Percentiles rank a stretch among this genome's conserved stretches.
Evolutionary conservation across 2,113 vertebrate genomes (phyloP).

Genomic region (Cygnus atratus): DNA sequence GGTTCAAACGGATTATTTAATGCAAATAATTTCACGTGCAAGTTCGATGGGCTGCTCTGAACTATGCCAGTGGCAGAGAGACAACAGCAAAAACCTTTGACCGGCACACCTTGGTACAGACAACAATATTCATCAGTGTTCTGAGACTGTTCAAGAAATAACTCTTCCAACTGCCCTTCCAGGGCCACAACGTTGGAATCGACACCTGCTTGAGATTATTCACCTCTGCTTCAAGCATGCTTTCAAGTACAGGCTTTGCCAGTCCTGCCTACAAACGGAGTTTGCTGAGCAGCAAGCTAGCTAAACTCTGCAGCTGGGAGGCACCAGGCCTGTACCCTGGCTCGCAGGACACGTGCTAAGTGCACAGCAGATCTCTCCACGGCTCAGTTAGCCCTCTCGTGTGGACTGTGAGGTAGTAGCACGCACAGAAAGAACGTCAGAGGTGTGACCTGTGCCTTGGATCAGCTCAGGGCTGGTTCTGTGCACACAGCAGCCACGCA

Average conservation of each 20-base stretch:
- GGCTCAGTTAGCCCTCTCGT: rapidly evolving
- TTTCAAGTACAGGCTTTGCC: neutral
- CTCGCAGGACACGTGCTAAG: rapidly evolving
- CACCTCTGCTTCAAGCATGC: rapidly evolving
- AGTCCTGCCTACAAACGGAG: rapidly evolving
- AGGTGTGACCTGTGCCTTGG: rapidly evolving
- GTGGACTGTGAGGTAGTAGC: rapidly evolving
- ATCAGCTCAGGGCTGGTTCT: neutral
- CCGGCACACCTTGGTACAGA: neutral
- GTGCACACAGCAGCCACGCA: neutral
- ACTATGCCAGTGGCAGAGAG: rapidly evolving
- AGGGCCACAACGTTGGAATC: neutral
- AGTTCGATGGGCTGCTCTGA: neutral
- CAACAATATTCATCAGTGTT: rapidly evolving
- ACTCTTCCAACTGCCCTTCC: neutral
- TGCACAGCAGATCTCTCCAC: rapidly evolving
- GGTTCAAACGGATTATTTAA: rapidly evolving
- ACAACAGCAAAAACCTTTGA: neutral
- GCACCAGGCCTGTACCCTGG: rapidly evolving
- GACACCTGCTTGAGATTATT: rapidly evolving
- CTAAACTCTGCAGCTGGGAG: rapidly evolving
- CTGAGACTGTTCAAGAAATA: neutral
- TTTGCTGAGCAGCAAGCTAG: rapidly evolving
- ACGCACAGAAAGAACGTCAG: rapidly evolving
- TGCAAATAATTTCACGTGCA: rapidly evolving